Conservation (phyloP, 2,113 vertebrate genomes). For the Muntiacus reevesi region DNA sequence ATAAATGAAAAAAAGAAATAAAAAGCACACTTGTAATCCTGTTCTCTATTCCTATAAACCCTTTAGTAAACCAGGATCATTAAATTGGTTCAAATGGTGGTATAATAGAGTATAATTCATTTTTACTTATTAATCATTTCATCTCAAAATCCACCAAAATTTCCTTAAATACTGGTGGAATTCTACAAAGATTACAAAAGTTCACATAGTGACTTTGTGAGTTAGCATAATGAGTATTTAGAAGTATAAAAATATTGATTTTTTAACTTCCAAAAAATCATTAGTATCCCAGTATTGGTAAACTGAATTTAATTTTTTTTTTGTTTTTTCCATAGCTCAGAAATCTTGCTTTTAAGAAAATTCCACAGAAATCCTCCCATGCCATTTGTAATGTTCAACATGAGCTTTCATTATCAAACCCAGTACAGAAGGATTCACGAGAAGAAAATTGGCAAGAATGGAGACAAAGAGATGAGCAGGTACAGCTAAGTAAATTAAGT, state of each 20-base stretch:
- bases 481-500: slow-evolving; percentile 64
- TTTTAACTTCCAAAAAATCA: background rate
- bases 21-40: background rate
- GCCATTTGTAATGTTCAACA: slow-evolving; percentile 82
- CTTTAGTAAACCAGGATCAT: background rate
- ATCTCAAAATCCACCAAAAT: background rate
- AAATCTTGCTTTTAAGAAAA: slow-evolving; percentile 95
- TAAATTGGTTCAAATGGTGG: slow-evolving; percentile 17
- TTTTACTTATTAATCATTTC: slow-evolving; percentile 34
- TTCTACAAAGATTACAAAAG: background rate
- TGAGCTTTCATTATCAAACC: slow-evolving; percentile 80
- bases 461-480: slow-evolving; percentile 95
- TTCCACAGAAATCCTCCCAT: slow-evolving; percentile 89
- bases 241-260: background rate
- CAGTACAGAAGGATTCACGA: slow-evolving; percentile 73
- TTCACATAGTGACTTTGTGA: background rate
- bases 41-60: background rate
- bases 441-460: slow-evolving; percentile 93
- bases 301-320: slow-evolving; percentile 9
- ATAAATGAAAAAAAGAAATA: too few relatives aligned
- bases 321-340: slow-evolving; percentile 85
- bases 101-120: background rate
- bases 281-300: background rate
- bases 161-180: background rate
- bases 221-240: background rate